These are phyloP conservation scores for Sciurus niger DNA, from an alignment of 2,113 vertebrate genomes.

Conservation along the genomic window DNA sequence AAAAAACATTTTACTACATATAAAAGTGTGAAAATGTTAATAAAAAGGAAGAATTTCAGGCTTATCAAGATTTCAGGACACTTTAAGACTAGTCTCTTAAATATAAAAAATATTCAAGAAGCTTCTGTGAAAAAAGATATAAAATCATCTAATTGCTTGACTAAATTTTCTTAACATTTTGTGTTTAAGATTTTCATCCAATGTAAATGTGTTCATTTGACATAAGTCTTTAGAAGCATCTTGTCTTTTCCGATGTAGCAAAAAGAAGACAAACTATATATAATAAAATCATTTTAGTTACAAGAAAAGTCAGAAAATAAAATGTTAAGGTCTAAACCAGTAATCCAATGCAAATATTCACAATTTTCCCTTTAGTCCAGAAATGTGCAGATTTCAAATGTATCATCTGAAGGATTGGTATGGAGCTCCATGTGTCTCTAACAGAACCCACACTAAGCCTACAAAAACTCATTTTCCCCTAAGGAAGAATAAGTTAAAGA, in stretches of 20 bases:
- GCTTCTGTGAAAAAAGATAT: background rate
- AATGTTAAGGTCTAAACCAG: background rate
- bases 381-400: background rate
- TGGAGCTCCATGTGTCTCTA: background rate
- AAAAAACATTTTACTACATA: slow-evolving; percentile 2
- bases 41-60: slow-evolving; percentile 18
- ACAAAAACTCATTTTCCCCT: background rate
- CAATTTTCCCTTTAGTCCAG: background rate
- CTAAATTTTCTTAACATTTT: slow-evolving; percentile 29
- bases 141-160: slow-evolving; percentile 1
- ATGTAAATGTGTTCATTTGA: slow-evolving; percentile 15
- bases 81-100: background rate
- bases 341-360: background rate
- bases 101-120: background rate
- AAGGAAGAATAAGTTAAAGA: background rate
- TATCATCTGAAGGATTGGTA: background rate
- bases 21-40: slow-evolving; percentile 13
- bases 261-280: background rate
- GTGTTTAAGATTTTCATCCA: background rate
- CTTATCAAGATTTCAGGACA: slow-evolving; percentile 53
- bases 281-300: background rate
- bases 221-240: slow-evolving; percentile 41
- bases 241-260: background rate
- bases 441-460: background rate
- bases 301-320: slow-evolving; percentile 8